phyloP scores from a whole-genome alignment of 2,113 vertebrate genomes.

The Callaeas wilsoni region DNA sequence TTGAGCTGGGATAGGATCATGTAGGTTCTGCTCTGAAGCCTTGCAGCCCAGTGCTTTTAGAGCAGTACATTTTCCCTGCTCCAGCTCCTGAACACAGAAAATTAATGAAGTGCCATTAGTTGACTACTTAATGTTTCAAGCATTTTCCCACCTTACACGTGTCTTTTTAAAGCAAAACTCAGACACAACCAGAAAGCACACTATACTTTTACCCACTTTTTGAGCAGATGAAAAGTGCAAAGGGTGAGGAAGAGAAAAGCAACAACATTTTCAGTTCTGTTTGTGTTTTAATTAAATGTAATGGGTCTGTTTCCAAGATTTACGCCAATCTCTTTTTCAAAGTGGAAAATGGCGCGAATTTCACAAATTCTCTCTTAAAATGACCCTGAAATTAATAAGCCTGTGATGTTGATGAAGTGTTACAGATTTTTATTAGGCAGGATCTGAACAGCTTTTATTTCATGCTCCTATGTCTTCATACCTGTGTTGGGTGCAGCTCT shows the following conservation, averaged over 20 bases:
- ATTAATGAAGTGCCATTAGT: background rate
- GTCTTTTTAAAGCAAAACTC: background rate
- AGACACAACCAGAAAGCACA: background rate
- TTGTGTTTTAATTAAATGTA: background rate
- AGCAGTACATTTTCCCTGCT: background rate
- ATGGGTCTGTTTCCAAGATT: background rate
- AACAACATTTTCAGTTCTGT: background rate
- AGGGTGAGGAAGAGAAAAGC: background rate
- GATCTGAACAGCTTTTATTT: background rate
- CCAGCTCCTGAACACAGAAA: background rate
- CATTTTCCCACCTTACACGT: background rate
- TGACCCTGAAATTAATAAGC: conserved; percentile 17
- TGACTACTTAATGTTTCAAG: background rate
- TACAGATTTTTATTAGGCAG: background rate
- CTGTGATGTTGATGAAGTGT: conserved; percentile 15
- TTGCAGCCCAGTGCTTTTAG: background rate
- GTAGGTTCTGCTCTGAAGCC: background rate
- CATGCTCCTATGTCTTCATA: background rate
- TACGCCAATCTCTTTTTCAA: background rate
- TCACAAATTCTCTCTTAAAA: background rate
- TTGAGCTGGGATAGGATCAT: background rate
- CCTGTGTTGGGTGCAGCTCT: background rate
- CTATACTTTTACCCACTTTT: background rate
- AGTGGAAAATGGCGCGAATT: background rate
- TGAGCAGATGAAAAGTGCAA: background rate